Evolutionary conservation across 2,797 vertebrate genomes (phyloP).

Genomic region (Rhadinocentrus ornatus): DNA sequence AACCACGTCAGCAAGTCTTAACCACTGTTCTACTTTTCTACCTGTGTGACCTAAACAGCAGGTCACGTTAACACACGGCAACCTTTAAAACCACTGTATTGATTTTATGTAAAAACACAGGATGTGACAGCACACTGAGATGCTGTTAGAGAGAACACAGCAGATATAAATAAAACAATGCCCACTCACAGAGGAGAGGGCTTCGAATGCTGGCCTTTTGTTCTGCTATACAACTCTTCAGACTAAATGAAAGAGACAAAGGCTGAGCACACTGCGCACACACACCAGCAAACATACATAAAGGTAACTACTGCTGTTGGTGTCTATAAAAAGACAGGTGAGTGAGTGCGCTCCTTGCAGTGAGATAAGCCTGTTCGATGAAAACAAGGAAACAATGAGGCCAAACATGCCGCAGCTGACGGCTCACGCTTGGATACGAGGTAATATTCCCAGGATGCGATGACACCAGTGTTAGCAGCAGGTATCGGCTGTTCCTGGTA

Average conservation of each 20-base stretch:
- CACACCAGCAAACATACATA: constrained; percentile 18
- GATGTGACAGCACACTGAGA: constrained; percentile 37
- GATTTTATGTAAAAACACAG: constrained; percentile 49
- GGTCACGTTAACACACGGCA: constrained; percentile 14
- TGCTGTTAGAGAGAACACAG: constrained; percentile 33
- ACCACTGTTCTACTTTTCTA: constrained; percentile 1
- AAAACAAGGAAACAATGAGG: constrained; percentile 56
- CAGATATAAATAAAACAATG: constrained; percentile 72
- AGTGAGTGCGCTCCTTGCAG: constrained; percentile 21
- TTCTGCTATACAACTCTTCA: constrained; percentile 58
- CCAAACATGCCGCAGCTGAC: constrained; percentile 21
- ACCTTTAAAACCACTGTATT: constrained; percentile 50
- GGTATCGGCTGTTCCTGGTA: constrained; percentile 53
- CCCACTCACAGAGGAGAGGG: constrained; percentile 66
- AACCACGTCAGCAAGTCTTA: neutral
- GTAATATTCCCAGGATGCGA: constrained; percentile 60
- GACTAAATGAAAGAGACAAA: constrained; percentile 58
- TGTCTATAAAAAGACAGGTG: constrained; percentile 50
- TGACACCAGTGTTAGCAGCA: constrained; percentile 27
- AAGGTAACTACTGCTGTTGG: constrained; percentile 16
- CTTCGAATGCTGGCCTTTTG: constrained; percentile 67
- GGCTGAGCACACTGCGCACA: constrained; percentile 23
- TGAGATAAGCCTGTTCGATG: constrained; percentile 64
- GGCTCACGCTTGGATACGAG: constrained; percentile 36
- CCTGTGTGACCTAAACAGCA: constrained; percentile 24